These are phyloP conservation scores for Lindbergichthys nudifrons DNA, from an alignment of 2,797 vertebrate species.

Conservation along the genomic window DNA sequence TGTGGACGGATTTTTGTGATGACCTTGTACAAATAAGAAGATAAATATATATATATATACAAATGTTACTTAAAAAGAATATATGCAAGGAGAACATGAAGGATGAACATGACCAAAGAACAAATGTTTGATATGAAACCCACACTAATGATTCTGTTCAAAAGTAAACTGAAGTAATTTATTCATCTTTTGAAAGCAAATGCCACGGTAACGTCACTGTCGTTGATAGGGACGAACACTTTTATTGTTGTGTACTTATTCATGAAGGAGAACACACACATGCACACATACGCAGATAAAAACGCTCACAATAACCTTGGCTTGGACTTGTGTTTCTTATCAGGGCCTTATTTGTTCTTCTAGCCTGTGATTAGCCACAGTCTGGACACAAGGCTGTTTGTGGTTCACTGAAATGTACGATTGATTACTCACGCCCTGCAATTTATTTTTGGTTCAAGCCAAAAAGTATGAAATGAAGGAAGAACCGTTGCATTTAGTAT, in stretches of 20 bases:
- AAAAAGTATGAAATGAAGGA: slow-evolving; percentile 69
- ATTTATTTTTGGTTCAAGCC: slow-evolving; percentile 67
- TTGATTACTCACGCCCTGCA: slow-evolving; percentile 57
- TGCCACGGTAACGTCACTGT: slow-evolving; percentile 73
- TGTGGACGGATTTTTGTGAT: slow-evolving; percentile 65
- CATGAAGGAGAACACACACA: slow-evolving; percentile 58
- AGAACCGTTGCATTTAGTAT: slow-evolving; percentile 58
- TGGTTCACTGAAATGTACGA: slow-evolving; percentile 57
- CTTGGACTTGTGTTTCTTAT: slow-evolving; percentile 69
- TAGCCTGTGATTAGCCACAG: slow-evolving; percentile 54
- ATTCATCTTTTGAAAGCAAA: slow-evolving; percentile 66
- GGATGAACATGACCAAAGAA: slow-evolving; percentile 87
- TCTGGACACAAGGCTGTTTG: slow-evolving; percentile 49
- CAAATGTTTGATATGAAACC: slow-evolving; percentile 80
- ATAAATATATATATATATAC: background rate
- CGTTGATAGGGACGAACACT: slow-evolving; percentile 47
- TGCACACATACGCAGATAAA: slow-evolving; percentile 37
- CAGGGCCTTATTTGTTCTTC: slow-evolving; percentile 68
- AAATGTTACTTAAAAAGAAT: slow-evolving; percentile 65
- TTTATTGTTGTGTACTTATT: slow-evolving; percentile 49
- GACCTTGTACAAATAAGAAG: slow-evolving; percentile 57
- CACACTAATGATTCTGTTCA: slow-evolving; percentile 58
- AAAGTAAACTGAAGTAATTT: slow-evolving; percentile 63
- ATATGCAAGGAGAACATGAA: slow-evolving; percentile 84
- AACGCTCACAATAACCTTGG: slow-evolving; percentile 58